These are phyloP conservation scores for Seriola dumerili DNA, from an alignment of 2,113 vertebrate species.

Conservation along the genomic window DNA sequence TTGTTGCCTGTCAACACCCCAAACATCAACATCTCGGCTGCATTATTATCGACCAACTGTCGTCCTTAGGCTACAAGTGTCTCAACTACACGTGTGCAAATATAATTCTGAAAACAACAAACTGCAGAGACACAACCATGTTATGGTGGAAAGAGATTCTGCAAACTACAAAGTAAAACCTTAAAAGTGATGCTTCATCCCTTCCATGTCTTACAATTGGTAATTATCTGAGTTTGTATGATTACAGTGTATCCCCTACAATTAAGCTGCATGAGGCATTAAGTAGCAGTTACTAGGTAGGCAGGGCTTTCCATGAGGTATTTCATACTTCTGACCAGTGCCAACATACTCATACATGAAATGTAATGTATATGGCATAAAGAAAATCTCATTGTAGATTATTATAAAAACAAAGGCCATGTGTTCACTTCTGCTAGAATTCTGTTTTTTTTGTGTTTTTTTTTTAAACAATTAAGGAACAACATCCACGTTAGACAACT, in stretches of 20 bases:
- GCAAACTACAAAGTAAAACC: constrained; percentile 24
- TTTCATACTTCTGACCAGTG: constrained; percentile 69
- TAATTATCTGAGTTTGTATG: constrained; percentile 25
- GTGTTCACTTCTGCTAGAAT: constrained; percentile 11
- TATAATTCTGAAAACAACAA: constrained; percentile 47
- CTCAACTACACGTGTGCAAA: constrained; percentile 67
- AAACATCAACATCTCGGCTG: not conserved
- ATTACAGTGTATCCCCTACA: constrained; percentile 61
- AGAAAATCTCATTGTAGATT: constrained; percentile 11
- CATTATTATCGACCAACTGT: constrained; percentile 24
- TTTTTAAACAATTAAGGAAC: not conserved
- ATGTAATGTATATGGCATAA: constrained; percentile 48
- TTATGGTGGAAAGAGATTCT: constrained; percentile 17
- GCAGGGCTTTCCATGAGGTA: constrained; percentile 75
- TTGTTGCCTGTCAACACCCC: not conserved
- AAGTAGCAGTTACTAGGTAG: constrained; percentile 60
- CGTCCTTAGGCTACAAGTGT: constrained; percentile 50
- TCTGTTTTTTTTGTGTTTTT: not conserved
- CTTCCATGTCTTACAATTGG: constrained; percentile 3
- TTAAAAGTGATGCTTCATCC: constrained; percentile 10
- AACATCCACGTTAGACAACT: constrained; percentile 30
- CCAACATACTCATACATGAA: constrained; percentile 48
- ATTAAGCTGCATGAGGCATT: constrained; percentile 60
- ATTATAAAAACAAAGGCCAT: constrained; percentile 15
- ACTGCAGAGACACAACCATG: constrained; percentile 27